Percentiles rank a stretch among this genome's conserved stretches.
Conservation (phyloP, 64 coral and sea anemone species). For the Platygyra sinensis region DNA sequence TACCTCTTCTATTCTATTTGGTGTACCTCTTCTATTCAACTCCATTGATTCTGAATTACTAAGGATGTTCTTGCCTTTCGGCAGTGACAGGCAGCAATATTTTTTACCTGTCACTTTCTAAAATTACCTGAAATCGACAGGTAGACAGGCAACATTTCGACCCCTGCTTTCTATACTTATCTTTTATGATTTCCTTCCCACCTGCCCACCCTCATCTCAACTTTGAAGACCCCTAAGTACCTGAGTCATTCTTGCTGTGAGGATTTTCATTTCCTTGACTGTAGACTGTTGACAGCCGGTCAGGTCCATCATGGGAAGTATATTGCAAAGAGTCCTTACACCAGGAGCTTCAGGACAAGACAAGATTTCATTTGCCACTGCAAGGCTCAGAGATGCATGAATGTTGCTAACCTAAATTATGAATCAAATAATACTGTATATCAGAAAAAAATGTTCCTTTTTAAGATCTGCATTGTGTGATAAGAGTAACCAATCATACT, state of each 20-base stretch:
- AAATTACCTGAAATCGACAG: too few relatives aligned
- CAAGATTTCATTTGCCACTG: slow-evolving; percentile 91
- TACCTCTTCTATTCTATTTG: too few relatives aligned
- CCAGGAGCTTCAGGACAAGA: slow-evolving; percentile 64
- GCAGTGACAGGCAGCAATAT: too few relatives aligned
- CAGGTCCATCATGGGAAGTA: slow-evolving; percentile 74
- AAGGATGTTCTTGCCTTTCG: too few relatives aligned
- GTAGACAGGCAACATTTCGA: too few relatives aligned
- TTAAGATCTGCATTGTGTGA: neutral
- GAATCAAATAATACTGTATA: neutral
- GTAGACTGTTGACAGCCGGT: slow-evolving; percentile 61
- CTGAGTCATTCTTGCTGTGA: slow-evolving; percentile 51
- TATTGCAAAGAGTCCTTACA: slow-evolving; percentile 72
- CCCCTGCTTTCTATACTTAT: too few relatives aligned
- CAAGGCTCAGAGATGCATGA: slow-evolving; percentile 80
- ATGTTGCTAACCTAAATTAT: slow-evolving; percentile 26
- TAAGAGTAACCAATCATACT: neutral
- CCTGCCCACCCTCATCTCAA: neutral
- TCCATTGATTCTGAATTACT: too few relatives aligned
- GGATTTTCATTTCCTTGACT: slow-evolving; percentile 78
- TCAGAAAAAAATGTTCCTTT: neutral
- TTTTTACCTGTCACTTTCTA: too few relatives aligned
- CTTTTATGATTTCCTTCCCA: too few relatives aligned
- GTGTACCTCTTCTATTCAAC: too few relatives aligned
- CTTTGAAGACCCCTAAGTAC: slow-evolving; percentile 11